Conservation (phyloP, 2,888 invertebrate species). For the Physocephala rufipes region DNA sequence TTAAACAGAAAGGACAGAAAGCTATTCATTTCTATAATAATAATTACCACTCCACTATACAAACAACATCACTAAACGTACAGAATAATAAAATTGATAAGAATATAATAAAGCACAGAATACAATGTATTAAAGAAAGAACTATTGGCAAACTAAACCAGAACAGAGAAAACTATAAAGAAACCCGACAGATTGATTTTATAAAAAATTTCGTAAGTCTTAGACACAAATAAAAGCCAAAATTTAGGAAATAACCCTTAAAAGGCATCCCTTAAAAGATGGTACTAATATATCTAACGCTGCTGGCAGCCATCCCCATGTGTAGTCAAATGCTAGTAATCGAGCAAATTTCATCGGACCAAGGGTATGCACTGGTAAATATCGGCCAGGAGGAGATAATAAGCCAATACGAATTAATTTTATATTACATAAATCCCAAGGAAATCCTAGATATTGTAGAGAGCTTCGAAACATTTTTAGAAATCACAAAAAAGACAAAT, state of each 20-base stretch:
- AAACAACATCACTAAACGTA: neutral
- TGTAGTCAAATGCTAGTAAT: neutral
- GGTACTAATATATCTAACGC: constrained; percentile 4
- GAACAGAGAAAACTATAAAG: neutral
- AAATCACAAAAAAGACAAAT: no score
- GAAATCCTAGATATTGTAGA: no score
- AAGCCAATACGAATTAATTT: no score
- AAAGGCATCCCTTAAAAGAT: neutral
- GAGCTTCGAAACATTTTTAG: no score
- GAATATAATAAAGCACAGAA: no score
- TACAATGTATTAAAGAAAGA: neutral
- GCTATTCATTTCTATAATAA: constrained; percentile 7
- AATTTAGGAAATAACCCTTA: neutral
- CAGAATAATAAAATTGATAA: no score
- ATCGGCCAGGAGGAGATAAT: no score
- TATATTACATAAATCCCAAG: no score
- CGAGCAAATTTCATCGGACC: constrained; percentile 7
- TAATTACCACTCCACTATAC: neutral
- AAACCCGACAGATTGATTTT: no score
- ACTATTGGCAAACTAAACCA: neutral
- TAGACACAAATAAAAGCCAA: constrained; percentile 6
- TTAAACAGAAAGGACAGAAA: neutral
- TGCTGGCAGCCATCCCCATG: constrained; percentile 3
- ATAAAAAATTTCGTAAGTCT: neutral
- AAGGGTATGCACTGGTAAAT: no score